Evolutionary conservation across 1,140 invertebrate species (phyloP).

Genomic region (Aphidius ervi): DNA sequence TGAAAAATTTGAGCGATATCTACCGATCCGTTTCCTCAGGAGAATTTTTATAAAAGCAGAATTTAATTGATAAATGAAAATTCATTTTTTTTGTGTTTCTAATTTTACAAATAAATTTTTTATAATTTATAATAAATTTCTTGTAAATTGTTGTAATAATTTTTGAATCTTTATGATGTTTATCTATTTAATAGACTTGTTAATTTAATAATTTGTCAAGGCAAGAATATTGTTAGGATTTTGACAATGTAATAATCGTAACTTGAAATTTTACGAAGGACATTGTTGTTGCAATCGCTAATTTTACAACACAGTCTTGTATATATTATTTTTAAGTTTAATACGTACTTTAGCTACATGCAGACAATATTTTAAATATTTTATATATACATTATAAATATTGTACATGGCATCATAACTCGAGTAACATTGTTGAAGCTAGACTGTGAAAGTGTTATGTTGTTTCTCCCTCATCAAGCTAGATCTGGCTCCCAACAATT

Average conservation of each 20-base stretch:
- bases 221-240: conserved; percentile 21
- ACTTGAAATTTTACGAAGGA: conserved; percentile 40
- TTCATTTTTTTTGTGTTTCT: too few species aligned
- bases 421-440: conserved; percentile 16
- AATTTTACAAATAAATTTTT: too few species aligned
- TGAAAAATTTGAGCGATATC: too few species aligned
- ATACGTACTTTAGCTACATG: conserved; percentile 2
- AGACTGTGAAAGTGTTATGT: conserved; percentile 32
- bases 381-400: too few species aligned
- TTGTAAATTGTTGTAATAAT: not conserved
- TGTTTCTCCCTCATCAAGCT: not conserved
- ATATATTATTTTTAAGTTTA: not conserved
- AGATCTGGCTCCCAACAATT: conserved; percentile 20
- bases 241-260: conserved; percentile 42
- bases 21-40: too few species aligned
- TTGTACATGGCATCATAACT: too few species aligned
- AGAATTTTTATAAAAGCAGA: too few species aligned
- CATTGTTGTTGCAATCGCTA: conserved; percentile 7
- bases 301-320: not conserved
- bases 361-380: not conserved
- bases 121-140: not conserved
- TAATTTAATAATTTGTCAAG: conserved; percentile 34
- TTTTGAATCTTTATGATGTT: not conserved
- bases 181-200: conserved; percentile 6
- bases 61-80: too few species aligned